Conservation (phyloP, 1,140 invertebrate genomes). For the Cyclina sinensis region DNA sequence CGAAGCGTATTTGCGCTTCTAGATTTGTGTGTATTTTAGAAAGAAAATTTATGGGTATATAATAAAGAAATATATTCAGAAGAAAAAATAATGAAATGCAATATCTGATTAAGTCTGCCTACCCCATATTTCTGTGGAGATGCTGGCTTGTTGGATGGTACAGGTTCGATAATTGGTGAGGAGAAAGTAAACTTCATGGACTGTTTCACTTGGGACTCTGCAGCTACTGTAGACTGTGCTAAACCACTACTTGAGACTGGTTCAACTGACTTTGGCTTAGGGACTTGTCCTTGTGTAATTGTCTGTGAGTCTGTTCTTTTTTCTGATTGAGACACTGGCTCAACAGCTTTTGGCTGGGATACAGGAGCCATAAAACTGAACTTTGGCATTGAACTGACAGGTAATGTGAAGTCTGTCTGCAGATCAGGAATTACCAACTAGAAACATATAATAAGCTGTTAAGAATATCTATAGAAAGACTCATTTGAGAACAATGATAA, state of each 20-base stretch:
- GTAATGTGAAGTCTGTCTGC: constrained; percentile 79
- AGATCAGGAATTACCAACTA: constrained; percentile 73
- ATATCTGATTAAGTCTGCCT: too few species aligned
- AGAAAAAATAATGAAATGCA: too few species aligned
- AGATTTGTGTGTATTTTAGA: too few species aligned
- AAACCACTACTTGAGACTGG: neutral
- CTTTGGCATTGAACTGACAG: constrained; percentile 71
- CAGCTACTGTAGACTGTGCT: neutral
- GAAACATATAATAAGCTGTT: too few species aligned
- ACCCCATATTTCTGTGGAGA: constrained; percentile 46
- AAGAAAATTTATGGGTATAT: too few species aligned
- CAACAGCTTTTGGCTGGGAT: neutral
- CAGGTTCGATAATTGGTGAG: constrained; percentile 72
- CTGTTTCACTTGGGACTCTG: constrained; percentile 6
- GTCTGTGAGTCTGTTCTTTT: neutral
- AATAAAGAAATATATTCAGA: too few species aligned
- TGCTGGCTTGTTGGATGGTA: constrained; percentile 25
- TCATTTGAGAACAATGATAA: too few species aligned
- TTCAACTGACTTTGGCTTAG: neutral
- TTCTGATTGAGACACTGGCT: neutral
- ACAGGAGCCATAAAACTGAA: constrained; percentile 62
- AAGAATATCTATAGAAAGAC: too few species aligned
- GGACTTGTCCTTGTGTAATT: too few species aligned
- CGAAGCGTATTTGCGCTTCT: too few species aligned
- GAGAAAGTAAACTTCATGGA: constrained; percentile 77